phyloP scores from a whole-genome alignment of 2,113 vertebrate genomes.

The Pelmatolapia mariae region DNA sequence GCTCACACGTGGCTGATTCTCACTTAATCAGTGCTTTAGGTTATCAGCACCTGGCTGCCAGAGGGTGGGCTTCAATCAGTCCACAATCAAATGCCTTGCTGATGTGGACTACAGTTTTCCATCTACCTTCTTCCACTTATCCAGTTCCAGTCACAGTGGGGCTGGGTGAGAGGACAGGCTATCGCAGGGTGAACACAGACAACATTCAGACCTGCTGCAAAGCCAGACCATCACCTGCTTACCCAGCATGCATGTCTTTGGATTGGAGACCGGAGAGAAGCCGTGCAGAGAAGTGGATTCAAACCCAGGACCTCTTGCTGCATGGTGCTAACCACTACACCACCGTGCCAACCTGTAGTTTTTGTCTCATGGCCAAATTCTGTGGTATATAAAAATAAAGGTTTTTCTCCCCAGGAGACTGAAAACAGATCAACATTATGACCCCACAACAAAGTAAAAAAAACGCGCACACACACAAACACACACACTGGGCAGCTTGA shows the following conservation, averaged over 20 bases:
- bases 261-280: background rate
- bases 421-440: background rate
- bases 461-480: rapidly evolving
- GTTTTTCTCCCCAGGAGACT: background rate
- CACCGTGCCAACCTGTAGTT: background rate
- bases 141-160: background rate
- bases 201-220: background rate
- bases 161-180: background rate
- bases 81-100: background rate
- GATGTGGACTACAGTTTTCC: background rate
- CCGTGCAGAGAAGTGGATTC: background rate
- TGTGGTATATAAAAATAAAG: background rate
- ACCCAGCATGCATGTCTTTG: background rate
- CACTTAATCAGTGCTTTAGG: background rate
- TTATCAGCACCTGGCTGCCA: background rate
- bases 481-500: background rate
- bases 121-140: background rate
- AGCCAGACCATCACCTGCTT: background rate
- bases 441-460: background rate
- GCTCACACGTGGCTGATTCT: background rate
- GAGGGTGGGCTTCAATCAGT: background rate
- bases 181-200: background rate
- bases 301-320: background rate
- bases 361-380: background rate
- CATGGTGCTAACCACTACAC: background rate